Percentiles rank a stretch among this genome's conserved stretches.
Evolutionary conservation across 2,888 invertebrate genomes (phyloP).

Genomic region (Arenicola marina): DNA sequence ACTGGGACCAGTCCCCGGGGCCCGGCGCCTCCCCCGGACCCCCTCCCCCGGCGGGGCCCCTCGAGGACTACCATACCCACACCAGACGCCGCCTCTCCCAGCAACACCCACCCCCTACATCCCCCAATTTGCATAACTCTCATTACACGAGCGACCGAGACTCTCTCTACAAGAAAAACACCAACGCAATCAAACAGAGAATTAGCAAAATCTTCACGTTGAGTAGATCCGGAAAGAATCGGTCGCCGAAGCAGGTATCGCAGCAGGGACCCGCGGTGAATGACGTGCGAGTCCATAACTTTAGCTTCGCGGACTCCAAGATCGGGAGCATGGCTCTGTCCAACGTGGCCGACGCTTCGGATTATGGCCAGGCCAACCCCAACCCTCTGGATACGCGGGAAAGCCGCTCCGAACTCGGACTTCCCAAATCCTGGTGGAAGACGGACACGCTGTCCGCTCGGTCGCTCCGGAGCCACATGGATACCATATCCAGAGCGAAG

Average conservation of each 20-base stretch:
- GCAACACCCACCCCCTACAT: too few relatives aligned
- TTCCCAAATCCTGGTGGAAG: conserved; percentile 5
- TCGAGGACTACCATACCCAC: neutral
- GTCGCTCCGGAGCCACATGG: neutral
- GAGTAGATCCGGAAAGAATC: neutral
- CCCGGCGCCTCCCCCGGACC: neutral
- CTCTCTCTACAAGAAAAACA: neutral
- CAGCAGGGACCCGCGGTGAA: neutral
- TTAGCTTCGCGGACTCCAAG: conserved; percentile 13
- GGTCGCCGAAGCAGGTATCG: neutral
- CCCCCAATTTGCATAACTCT: too few relatives aligned
- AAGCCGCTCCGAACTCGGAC: neutral
- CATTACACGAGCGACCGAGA: neutral
- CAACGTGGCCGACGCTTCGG: neutral
- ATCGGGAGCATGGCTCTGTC: conserved; percentile 1
- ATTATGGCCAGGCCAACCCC: too few relatives aligned
- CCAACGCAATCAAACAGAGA: neutral
- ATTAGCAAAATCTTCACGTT: neutral
- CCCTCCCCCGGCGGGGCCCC: neutral
- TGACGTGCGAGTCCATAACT: neutral
- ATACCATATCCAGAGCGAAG: neutral
- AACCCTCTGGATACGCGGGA: neutral
- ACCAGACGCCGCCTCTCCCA: neutral
- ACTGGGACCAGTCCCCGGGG: neutral
- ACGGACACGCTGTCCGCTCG: conserved; percentile 7